A percentile compares a stretch with the other conserved stretches of the same genome.
phyloP scores from a whole-genome alignment of 2,113 vertebrate genomes.

The Eleginops maclovinus region DNA sequence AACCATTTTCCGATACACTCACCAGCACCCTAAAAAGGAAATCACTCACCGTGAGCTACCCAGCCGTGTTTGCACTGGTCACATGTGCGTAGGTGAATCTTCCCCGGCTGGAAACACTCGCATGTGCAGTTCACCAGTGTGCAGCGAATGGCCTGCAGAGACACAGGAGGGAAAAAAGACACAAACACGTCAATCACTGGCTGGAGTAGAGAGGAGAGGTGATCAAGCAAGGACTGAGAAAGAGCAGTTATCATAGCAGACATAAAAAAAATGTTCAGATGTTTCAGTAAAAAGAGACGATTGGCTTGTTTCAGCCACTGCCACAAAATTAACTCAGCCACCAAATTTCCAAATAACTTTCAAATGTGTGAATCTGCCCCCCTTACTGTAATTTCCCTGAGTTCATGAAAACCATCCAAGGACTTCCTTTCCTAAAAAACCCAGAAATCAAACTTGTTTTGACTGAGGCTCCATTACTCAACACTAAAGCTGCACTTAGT shows the following conservation, averaged over 20 bases:
- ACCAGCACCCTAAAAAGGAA: not conserved
- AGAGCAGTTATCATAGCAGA: not conserved
- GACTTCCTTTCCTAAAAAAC: slow-evolving; percentile 59
- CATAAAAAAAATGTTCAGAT: not conserved
- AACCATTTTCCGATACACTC: not conserved
- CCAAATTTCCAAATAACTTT: slow-evolving; percentile 11
- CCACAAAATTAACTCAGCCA: not conserved
- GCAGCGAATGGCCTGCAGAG: slow-evolving; percentile 95
- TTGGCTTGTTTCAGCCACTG: not conserved
- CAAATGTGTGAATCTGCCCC: slow-evolving; percentile 17
- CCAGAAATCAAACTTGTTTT: slow-evolving; percentile 75
- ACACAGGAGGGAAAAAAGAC: slow-evolving; percentile 42
- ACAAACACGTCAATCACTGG: slow-evolving; percentile 41
- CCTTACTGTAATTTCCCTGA: slow-evolving; percentile 39
- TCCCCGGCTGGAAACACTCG: slow-evolving; percentile 98
- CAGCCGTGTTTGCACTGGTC: slow-evolving; percentile 99
- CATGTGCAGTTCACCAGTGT: slow-evolving; percentile 99
- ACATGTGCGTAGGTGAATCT: slow-evolving; percentile 99
- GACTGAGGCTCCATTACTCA: slow-evolving; percentile 78
- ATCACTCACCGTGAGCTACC: slow-evolving; percentile 95
- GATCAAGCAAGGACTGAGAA: not conserved
- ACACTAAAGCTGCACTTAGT: slow-evolving; percentile 69
- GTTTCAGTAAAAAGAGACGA: slow-evolving; percentile 14
- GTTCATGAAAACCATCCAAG: slow-evolving; percentile 50
- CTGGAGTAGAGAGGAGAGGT: slow-evolving; percentile 1